Evolutionary conservation across 2,113 vertebrate genomes (phyloP), one percentile per base, ranked within the genome.

Genomic region (Nymphicus hollandicus): DNA sequence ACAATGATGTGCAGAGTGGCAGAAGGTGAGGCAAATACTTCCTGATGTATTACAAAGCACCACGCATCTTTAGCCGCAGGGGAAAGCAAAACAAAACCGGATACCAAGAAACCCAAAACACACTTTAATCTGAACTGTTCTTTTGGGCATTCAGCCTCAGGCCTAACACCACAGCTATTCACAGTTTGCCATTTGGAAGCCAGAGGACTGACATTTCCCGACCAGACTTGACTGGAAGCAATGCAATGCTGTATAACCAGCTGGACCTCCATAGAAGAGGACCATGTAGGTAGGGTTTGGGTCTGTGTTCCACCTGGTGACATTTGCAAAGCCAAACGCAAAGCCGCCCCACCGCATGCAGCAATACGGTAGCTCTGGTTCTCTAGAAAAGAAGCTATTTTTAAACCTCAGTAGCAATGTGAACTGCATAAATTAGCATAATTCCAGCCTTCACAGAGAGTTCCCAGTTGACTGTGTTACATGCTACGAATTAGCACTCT

Each of bases 341-440:
- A 70, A 91, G 68, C 73, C 53, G 91, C 77, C 73, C 91, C 78
- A 83, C 81, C 23, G 18, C 77, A 91, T 47, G 7, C 91, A 96
- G 81, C 86, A 60, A 22, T 55, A 84, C 41, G 33, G 78, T 35
- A 92, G 89, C 96, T 96, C 92, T 68, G 49, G 81, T 93, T 95
- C 95, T 95, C 95, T 90, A 84, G 73, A 89, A 97, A 95, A 39
- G 8, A 66, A 96, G 95, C 93, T 98, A 98, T 98, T 98, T 98
- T 98, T 97, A 97, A 97, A 94, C 93, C 63, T 80, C 81, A 69
- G 85, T 86, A 94, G 91, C 96, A 97, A 50, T 97, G 96, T 56
- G 95, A 96, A 96, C 91, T 90, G 97, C 96, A 97, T 97, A 97
- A 85, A 97, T 98, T 98, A 98, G 94, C 97, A 98, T 97, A 97